These are phyloP conservation scores for Macrotis lagotis DNA, from an alignment of 2,113 vertebrate genomes.

Conservation along the genomic window DNA sequence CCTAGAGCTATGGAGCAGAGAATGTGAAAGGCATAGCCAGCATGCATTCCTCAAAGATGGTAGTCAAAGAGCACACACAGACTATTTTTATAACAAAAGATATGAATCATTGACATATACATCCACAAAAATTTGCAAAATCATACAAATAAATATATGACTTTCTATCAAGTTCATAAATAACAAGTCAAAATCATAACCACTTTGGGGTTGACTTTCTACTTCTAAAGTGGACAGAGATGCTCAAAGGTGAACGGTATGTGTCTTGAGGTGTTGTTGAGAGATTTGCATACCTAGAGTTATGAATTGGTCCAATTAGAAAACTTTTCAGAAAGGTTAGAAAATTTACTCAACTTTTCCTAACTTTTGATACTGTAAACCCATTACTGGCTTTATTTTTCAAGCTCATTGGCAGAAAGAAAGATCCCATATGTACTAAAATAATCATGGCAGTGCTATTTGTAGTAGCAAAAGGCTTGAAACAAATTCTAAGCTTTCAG, in stretches of 20 bases:
- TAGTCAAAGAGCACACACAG: neutral
- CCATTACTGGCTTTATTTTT: neutral
- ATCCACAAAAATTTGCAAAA: too few species aligned
- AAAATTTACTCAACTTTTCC: neutral
- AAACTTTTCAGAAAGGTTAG: neutral
- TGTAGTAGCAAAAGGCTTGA: neutral
- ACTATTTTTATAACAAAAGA: neutral
- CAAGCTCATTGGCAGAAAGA: neutral
- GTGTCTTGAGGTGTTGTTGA: neutral
- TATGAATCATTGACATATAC: neutral
- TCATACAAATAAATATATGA: too few species aligned
- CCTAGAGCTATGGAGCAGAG: neutral
- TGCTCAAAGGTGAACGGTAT: neutral
- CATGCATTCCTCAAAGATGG: neutral
- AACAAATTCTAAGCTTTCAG: neutral
- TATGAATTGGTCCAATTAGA: neutral
- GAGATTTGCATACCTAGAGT: neutral
- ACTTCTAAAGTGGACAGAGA: neutral
- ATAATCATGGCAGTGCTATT: neutral
- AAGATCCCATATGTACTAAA: neutral
- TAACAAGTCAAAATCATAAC: neutral
- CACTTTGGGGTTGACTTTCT: neutral
- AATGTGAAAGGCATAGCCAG: neutral
- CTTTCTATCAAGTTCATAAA: too few species aligned
- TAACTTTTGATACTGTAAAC: neutral